These are phyloP conservation scores for Microhierax caerulescens DNA, from an alignment of 2,797 vertebrate species.

Conservation along the genomic window DNA sequence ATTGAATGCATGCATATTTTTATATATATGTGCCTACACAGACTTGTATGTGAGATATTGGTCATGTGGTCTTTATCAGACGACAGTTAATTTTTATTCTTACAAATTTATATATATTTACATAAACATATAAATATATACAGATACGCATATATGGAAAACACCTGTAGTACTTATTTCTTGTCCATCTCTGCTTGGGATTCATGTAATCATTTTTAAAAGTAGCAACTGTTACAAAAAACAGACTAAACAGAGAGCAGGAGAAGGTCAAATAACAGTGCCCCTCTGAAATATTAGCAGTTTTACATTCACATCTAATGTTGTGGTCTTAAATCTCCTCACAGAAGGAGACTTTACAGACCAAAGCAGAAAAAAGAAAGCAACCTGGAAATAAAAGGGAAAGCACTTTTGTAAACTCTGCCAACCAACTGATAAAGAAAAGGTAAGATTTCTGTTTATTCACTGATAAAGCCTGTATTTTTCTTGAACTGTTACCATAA, in stretches of 20 bases:
- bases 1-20: background rate
- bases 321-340: background rate
- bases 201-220: background rate
- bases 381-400: background rate
- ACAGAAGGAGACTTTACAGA: background rate
- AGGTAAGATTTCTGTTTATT: conserved; percentile 16
- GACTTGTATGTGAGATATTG: background rate
- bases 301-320: background rate
- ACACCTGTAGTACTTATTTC: background rate
- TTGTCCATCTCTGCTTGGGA: background rate
- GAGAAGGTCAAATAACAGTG: background rate
- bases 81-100: background rate
- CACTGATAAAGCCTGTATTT: background rate
- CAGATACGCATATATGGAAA: background rate
- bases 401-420: background rate
- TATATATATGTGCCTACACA: background rate
- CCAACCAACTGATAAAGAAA: background rate
- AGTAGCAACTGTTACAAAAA: background rate
- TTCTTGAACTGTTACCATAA: background rate
- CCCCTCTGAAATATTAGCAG: background rate
- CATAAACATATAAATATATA: background rate
- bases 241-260: background rate
- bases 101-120: background rate
- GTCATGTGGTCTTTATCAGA: background rate
- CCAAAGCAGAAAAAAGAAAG: background rate